phyloP scores from a whole-genome alignment of 2,797 vertebrate species.

The Sebastes flavidus region DNA sequence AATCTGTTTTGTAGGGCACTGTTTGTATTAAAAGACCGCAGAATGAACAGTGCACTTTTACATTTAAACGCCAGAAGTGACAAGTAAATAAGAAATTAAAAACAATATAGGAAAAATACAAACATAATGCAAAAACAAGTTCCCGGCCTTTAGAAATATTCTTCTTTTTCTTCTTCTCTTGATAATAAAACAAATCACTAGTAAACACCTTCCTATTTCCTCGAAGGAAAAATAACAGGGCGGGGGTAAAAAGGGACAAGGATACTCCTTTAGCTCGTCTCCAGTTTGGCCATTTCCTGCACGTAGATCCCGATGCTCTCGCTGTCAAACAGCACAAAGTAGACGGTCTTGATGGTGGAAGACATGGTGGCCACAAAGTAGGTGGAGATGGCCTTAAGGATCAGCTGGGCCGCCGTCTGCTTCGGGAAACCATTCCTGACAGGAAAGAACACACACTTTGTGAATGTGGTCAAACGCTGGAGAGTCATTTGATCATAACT shows the following conservation, averaged over 20 bases:
- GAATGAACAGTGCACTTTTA: conserved; percentile 61
- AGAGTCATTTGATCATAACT: background rate
- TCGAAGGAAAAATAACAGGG: conserved; percentile 18
- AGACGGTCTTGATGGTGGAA: conserved; percentile 97
- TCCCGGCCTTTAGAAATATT: conserved; percentile 62
- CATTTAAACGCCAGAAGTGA: conserved; percentile 48
- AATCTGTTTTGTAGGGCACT: conserved; percentile 44
- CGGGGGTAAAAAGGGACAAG: background rate
- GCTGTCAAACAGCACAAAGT: conserved; percentile 97
- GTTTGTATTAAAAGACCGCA: conserved; percentile 53
- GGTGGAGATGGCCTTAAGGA: conserved; percentile 97
- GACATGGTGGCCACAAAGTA: conserved; percentile 98
- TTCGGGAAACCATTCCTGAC: conserved; percentile 97
- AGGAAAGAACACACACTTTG: background rate
- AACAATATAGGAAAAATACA: conserved; percentile 63
- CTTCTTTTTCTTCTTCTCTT: conserved; percentile 47
- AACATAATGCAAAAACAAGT: conserved; percentile 71
- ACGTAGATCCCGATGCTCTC: conserved; percentile 99
- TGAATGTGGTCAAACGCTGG: background rate
- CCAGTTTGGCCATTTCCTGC: conserved; percentile 98
- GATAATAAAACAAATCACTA: conserved; percentile 50
- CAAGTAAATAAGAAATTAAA: conserved; percentile 60
- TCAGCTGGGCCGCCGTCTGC: conserved; percentile 96
- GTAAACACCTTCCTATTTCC: conserved; percentile 54
- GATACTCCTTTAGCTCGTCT: conserved; percentile 86